Evolutionary conservation across 2,888 invertebrate genomes (phyloP).

Genomic region (Stenchaetothrips biformis): DNA sequence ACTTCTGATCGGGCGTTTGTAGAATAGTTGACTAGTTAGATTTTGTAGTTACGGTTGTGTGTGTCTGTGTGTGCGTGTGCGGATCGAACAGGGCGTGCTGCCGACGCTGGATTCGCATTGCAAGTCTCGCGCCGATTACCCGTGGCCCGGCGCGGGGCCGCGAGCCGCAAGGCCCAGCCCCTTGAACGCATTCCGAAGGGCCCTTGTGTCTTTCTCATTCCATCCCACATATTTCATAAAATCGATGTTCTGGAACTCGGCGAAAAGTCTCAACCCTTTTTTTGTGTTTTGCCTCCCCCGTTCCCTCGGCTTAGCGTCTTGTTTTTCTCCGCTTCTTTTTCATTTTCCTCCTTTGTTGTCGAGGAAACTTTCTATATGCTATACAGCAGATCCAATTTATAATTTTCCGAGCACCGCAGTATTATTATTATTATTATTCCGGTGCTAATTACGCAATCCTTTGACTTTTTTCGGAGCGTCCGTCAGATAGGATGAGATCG

Average conservation of each 20-base stretch:
- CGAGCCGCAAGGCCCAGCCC: neutral
- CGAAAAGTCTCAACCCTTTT: neutral
- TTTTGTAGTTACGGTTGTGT: neutral
- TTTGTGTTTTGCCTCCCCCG: neutral
- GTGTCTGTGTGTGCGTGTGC: neutral
- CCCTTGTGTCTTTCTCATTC: neutral
- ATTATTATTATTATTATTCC: constrained; percentile 28
- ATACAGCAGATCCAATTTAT: constrained; percentile 23
- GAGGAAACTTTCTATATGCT: constrained; percentile 19
- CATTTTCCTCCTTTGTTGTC: neutral
- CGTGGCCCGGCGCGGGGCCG: no score
- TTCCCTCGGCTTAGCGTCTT: neutral
- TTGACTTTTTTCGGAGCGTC: constrained; percentile 25
- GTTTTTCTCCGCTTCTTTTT: neutral
- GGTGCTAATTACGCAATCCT: constrained; percentile 19
- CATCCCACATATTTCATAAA: neutral
- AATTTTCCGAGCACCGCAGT: constrained; percentile 26
- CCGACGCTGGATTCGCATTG: no score
- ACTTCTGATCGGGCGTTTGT: neutral
- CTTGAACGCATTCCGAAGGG: neutral
- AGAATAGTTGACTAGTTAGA: no score
- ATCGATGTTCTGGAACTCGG: neutral
- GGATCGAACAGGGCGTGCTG: neutral
- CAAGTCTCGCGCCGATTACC: no score
- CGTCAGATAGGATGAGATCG: neutral